These are phyloP conservation scores for Antedon bifida DNA, from an alignment of 35 echinoderm and acorn worm genomes.

Conservation along the genomic window DNA sequence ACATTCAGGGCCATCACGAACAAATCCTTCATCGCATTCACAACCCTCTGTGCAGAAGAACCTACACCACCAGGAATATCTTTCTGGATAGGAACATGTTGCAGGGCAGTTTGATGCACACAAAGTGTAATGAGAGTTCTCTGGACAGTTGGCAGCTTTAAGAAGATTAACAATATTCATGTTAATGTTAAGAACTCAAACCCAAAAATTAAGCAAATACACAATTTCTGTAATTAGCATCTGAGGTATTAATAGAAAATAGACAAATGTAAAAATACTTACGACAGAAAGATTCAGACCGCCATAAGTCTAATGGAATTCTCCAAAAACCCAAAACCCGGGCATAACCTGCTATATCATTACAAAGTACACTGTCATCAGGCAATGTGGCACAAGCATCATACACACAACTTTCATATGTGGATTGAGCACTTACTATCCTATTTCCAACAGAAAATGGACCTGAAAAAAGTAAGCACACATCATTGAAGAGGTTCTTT, in stretches of 20 bases:
- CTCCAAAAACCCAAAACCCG: neutral
- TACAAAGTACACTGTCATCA: constrained; percentile 50
- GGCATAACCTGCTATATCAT: constrained; percentile 46
- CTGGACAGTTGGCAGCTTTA: neutral
- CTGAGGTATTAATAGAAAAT: neutral
- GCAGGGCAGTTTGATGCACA: neutral
- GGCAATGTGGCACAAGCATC: constrained; percentile 68
- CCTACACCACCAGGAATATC: neutral
- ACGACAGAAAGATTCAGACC: neutral
- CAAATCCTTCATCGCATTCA: constrained; percentile 5
- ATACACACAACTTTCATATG: constrained; percentile 56
- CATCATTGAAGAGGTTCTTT: too few relatives aligned
- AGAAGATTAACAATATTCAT: too few relatives aligned
- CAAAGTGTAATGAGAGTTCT: neutral
- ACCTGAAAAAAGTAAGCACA: constrained; percentile 28
- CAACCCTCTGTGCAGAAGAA: neutral
- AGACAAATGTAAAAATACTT: neutral
- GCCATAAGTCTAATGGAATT: neutral
- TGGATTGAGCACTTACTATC: constrained; percentile 32
- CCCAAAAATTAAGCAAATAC: too few relatives aligned
- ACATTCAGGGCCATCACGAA: neutral
- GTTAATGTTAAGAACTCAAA: neutral
- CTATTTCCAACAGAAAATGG: constrained; percentile 56
- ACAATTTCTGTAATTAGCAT: too few relatives aligned
- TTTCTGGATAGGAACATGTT: neutral